Percentiles rank a stretch among this genome's conserved stretches.
phyloP scores from a whole-genome alignment of 2,888 invertebrate species.

The Heliconius cydno region DNA sequence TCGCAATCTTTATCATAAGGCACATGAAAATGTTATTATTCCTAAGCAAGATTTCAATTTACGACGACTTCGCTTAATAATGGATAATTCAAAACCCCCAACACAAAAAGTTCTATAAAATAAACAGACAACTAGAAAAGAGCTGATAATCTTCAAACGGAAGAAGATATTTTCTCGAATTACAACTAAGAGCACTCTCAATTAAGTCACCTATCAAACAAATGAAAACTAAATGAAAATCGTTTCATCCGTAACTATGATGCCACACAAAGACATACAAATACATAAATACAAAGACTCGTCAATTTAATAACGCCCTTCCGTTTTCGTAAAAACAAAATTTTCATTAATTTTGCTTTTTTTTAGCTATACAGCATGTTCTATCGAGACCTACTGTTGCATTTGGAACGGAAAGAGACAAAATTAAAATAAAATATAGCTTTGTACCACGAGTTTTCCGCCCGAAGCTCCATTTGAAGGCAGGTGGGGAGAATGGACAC shows the following conservation, averaged over 20 bases:
- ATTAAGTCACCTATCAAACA: too few species aligned
- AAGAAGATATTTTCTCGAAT: too few species aligned
- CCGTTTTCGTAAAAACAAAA: neutral
- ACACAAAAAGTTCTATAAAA: too few species aligned
- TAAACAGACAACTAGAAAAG: too few species aligned
- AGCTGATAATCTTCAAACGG: too few species aligned
- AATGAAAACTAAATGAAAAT: too few species aligned
- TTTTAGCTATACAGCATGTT: neutral
- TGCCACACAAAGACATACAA: neutral
- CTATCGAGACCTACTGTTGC: neutral
- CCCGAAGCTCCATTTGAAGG: neutral
- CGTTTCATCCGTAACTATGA: too few species aligned
- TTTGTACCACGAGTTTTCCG: neutral
- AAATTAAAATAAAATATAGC: conserved; percentile 7
- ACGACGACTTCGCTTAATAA: too few species aligned
- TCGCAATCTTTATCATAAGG: neutral
- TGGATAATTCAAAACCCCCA: too few species aligned
- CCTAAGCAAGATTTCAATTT: too few species aligned
- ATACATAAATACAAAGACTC: neutral
- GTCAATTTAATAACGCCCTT: neutral
- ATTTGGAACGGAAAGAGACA: conserved; percentile 15
- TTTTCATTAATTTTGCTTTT: neutral
- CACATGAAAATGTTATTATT: too few species aligned
- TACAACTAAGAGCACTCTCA: too few species aligned
- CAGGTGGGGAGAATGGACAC: neutral